Base-by-base conservation (phyloP, 2,113 vertebrate species). In the Saccopteryx bilineata region DNA sequence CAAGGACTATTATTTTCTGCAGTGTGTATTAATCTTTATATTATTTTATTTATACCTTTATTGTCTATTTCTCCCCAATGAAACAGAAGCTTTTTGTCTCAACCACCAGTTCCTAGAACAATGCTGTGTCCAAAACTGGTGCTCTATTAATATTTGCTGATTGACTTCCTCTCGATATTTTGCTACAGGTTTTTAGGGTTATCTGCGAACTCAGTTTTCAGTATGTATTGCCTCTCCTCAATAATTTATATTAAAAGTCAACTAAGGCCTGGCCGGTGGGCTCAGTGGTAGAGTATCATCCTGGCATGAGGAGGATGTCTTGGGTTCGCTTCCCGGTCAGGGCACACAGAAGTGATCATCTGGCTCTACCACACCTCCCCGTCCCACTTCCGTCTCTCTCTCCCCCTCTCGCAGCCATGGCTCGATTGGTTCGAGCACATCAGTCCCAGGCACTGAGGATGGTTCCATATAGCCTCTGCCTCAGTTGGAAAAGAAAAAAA, bases 101-200 rank as follows among this genome's bases (percentile, higher is more conserved):
- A 31, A 91, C 60, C 58, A 58, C 2, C n/a, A 50, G 13, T 18
- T 85, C 23, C 60, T 18, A 89, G 46, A 91, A 84, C 26, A 72
- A 69, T 39, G 19, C 9, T 90, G 72, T 7, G 28, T 19, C 65
- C 66, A 69, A 46, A 12, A 39, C 0, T 74, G 12, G 21, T 87
- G 33, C 68, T 83, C 39, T 54, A 48, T 88, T 84, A 66, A 19
- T 66, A 94, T 68, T 58, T 80, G 46, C 17, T 82, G 11, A 75
- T n/a, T 31, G 17, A 61, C 61, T 82, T 80, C 28, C 81, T 90
- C 24, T 92, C 17, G 10, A 52, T 52, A 78, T 52, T 96, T 94
- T 96, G 17, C 26, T 75, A 60, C 21, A 7, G 48, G 66, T 50
- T 61, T 89, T 60, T 58, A 74, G 26, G 26, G 66, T 91, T 84